Evolutionary conservation across 1,140 invertebrate species (phyloP).

Genomic region (Monomorium pharaonis): DNA sequence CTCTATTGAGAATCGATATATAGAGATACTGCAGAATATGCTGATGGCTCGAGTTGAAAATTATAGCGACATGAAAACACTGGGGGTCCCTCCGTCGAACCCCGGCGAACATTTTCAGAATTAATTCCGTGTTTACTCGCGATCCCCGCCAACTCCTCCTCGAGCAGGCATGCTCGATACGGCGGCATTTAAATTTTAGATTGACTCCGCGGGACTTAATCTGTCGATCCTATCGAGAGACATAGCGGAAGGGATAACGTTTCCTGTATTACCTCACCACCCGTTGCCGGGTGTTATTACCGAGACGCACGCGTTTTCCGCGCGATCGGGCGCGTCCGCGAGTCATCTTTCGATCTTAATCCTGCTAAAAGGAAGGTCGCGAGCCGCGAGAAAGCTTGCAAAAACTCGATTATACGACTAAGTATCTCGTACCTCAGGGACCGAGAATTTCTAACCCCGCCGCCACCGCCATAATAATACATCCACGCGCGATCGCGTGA

Average conservation of each 20-base stretch:
- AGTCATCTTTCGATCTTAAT: slow-evolving; percentile 41
- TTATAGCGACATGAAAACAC: neutral
- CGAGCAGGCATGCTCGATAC: neutral
- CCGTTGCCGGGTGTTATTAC: slow-evolving; percentile 29
- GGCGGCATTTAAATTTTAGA: slow-evolving; percentile 50
- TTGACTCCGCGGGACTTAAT: slow-evolving; percentile 23
- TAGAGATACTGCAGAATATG: neutral
- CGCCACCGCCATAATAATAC: slow-evolving; percentile 48
- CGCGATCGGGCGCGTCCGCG: slow-evolving; percentile 27
- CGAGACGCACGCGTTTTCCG: slow-evolving; percentile 21
- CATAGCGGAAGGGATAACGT: slow-evolving; percentile 22
- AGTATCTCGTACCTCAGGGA: slow-evolving; percentile 28
- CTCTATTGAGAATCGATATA: neutral
- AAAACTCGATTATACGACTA: slow-evolving; percentile 61
- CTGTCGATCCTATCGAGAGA: slow-evolving; percentile 32
- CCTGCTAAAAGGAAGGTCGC: slow-evolving; percentile 40
- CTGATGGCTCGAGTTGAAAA: neutral
- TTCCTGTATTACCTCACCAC: slow-evolving; percentile 6
- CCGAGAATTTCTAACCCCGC: neutral
- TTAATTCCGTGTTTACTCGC: neutral
- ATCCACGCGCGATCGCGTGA: slow-evolving; percentile 46
- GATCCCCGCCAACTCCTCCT: neutral
- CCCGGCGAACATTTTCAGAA: neutral
- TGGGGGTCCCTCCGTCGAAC: neutral
- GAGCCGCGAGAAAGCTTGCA: slow-evolving; percentile 37